phyloP scores from a whole-genome alignment of 30 jellyfish, hydroid and myxozoan species.

The Turritopsis rubra region DNA sequence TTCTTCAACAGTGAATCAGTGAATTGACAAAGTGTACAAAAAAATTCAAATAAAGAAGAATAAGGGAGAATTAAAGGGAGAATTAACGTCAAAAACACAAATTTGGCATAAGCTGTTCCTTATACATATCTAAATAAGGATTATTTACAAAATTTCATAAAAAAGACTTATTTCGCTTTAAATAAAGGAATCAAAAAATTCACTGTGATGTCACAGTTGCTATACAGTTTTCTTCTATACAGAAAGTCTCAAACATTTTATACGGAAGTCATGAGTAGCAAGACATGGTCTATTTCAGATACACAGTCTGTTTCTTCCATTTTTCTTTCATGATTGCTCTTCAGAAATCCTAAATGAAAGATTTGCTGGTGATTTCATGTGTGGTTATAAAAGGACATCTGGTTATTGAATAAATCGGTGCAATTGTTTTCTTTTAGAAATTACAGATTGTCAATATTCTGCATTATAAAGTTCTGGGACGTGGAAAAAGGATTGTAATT shows the following conservation, averaged over 20 bases:
- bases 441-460: conserved; percentile 6
- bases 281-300: background rate
- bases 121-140: background rate
- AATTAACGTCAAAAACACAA: background rate
- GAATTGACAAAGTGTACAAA: too few species aligned
- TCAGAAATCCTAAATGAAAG: background rate
- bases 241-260: background rate
- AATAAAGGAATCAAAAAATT: background rate
- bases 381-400: background rate
- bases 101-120: background rate
- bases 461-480: conserved; percentile 8
- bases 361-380: background rate
- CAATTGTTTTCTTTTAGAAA: background rate
- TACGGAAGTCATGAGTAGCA: background rate
- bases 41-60: too few species aligned
- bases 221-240: background rate
- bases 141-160: too few species aligned
- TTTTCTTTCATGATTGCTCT: background rate
- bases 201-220: background rate
- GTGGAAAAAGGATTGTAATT: conserved; percentile 18
- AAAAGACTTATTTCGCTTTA: background rate
- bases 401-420: background rate
- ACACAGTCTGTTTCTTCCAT: background rate
- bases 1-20: too few species aligned
- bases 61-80: too few species aligned